Evolutionary conservation across 2,113 vertebrate genomes (phyloP).

Genomic region (Phylloscopus trochilus): DNA sequence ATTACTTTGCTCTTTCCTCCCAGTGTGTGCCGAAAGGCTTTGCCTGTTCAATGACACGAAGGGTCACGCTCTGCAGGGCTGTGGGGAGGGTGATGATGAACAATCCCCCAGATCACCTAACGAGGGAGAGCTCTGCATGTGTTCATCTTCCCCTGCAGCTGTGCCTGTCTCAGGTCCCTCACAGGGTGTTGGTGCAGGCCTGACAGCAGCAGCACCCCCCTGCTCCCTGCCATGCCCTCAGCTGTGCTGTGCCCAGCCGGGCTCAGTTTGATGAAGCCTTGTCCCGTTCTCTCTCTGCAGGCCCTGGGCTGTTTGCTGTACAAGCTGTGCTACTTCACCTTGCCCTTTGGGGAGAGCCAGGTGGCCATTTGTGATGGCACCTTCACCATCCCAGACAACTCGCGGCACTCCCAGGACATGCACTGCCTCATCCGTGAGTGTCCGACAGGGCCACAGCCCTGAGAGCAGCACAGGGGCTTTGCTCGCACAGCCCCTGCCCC

Average conservation of each 20-base stretch:
- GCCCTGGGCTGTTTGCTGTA: conserved; percentile 96
- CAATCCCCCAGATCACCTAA: not conserved
- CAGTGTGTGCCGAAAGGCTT: not conserved
- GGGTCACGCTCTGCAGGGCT: not conserved
- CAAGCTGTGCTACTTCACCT: conserved; percentile 95
- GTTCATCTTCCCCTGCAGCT: not conserved
- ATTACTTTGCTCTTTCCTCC: not conserved
- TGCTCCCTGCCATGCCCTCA: not conserved
- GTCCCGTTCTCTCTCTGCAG: conserved; percentile 64
- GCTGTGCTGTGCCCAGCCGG: not conserved
- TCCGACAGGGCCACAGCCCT: not conserved
- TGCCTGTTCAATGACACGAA: rapidly evolving
- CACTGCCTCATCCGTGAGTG: conserved; percentile 98
- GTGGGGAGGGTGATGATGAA: not conserved
- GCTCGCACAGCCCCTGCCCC: not conserved
- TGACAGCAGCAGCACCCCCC: not conserved
- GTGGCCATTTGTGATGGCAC: conserved; percentile 97
- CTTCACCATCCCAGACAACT: conserved; percentile 97
- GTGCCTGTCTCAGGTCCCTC: not conserved
- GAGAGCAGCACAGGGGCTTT: not conserved
- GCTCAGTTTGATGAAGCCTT: not conserved
- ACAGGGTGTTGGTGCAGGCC: not conserved
- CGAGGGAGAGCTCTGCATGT: not conserved
- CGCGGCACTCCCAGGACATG: conserved; percentile 94
- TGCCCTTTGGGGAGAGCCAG: conserved; percentile 98